Conservation (phyloP, 1,140 invertebrate species). For the Sycophaga agraensis region DNA sequence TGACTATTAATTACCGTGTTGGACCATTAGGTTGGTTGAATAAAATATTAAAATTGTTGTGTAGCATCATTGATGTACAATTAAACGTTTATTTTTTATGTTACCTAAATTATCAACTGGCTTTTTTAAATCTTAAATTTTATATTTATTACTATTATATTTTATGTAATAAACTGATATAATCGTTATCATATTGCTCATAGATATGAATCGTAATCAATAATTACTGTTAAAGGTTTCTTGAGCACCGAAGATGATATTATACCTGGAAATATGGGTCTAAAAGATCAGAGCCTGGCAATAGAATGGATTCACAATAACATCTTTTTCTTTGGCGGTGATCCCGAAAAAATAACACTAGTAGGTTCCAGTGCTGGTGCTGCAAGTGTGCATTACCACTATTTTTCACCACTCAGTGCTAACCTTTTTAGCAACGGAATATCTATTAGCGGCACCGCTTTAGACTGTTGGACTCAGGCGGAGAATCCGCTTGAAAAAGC, state of each 20-base stretch:
- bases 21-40: conserved; percentile 60
- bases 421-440: conserved; percentile 63
- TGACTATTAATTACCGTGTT: conserved; percentile 63
- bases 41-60: conserved; percentile 4
- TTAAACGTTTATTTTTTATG: neutral
- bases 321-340: conserved; percentile 59
- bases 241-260: conserved; percentile 60
- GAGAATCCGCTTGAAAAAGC: conserved; percentile 69
- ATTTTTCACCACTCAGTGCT: conserved; percentile 55
- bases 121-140: neutral
- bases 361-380: conserved; percentile 60
- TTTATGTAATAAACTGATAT: neutral
- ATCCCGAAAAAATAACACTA: conserved; percentile 57
- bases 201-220: neutral
- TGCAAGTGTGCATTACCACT: conserved; percentile 64
- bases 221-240: conserved; percentile 49
- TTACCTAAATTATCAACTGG: neutral
- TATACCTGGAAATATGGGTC: conserved; percentile 62
- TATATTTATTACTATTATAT: neutral
- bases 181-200: neutral
- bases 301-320: conserved; percentile 64
- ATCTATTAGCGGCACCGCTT: conserved; percentile 74
- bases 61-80: neutral
- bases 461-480: conserved; percentile 71
- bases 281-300: conserved; percentile 65